Evolutionary conservation across 2,113 vertebrate genomes (phyloP).

Genomic region (Elgaria multicarinata): DNA sequence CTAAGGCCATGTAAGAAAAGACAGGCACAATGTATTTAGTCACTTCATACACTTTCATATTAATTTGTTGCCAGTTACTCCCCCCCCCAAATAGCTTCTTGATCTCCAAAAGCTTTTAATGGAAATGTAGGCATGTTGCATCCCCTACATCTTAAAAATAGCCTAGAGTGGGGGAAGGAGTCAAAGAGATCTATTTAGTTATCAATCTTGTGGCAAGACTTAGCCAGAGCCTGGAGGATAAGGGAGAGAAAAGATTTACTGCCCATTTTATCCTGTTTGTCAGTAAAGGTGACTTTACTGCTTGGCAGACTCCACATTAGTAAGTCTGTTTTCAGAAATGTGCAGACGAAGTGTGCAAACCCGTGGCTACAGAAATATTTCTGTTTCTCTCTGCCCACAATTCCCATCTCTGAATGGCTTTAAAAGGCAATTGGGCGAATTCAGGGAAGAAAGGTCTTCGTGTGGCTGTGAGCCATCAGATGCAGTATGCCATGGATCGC

Average conservation of each 20-base stretch:
- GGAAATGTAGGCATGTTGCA: slow-evolving; percentile 2
- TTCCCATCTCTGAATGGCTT: not conserved
- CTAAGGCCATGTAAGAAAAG: not conserved
- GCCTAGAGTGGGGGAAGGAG: not conserved
- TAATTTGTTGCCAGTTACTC: not conserved
- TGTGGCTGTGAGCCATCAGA: not conserved
- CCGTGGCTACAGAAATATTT: slow-evolving; percentile 23
- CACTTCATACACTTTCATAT: not conserved
- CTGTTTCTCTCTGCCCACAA: slow-evolving; percentile 16
- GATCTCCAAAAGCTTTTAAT: not conserved
- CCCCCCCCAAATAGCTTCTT: slow-evolving; percentile 9
- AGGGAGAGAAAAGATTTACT: slow-evolving; percentile 40
- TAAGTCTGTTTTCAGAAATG: slow-evolving; percentile 29
- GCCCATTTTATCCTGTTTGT: slow-evolving; percentile 38
- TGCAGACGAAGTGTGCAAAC: not conserved
- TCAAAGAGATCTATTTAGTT: slow-evolving; percentile 25
- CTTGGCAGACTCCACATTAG: slow-evolving; percentile 11
- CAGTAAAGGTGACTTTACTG: slow-evolving; percentile 63
- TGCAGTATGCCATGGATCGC: not conserved
- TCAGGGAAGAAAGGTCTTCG: not conserved
- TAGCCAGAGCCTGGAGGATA: slow-evolving; percentile 34
- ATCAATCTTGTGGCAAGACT: slow-evolving; percentile 55
- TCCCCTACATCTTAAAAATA: slow-evolving; percentile 44
- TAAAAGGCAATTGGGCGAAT: not conserved
- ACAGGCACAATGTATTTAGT: not conserved